Evolutionary conservation across 2,113 vertebrate species (phyloP).

Genomic region (Poecile atricapillus): DNA sequence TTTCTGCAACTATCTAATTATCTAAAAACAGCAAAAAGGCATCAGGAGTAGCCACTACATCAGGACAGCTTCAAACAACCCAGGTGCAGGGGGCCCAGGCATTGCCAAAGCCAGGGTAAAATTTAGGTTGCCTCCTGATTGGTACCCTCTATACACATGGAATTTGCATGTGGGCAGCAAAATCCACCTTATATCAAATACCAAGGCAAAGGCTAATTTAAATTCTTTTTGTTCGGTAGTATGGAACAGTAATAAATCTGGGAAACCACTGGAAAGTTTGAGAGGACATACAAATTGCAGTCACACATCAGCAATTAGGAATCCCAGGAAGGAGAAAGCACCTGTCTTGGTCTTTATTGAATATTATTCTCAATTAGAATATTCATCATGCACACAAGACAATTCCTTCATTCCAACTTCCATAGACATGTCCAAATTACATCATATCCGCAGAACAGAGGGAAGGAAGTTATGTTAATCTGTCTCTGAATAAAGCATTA

Average conservation of each 20-base stretch:
- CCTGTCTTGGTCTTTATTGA: constrained; percentile 52
- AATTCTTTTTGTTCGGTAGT: constrained; percentile 12
- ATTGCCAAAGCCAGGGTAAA: neutral
- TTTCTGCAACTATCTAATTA: neutral
- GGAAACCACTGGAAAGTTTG: constrained; percentile 45
- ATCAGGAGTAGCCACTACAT: neutral
- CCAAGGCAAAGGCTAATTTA: constrained; percentile 16
- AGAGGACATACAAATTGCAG: constrained; percentile 45
- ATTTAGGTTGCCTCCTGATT: neutral
- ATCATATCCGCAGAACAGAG: constrained; percentile 42
- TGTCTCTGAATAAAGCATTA: constrained; percentile 32
- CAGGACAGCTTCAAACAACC: fast-evolving
- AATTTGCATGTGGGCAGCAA: neutral
- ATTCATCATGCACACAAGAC: constrained; percentile 51
- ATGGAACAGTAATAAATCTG: constrained; percentile 50
- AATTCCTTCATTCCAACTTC: constrained; percentile 46
- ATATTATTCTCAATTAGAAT: constrained; percentile 60
- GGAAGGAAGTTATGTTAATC: constrained; percentile 57
- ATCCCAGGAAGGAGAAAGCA: constrained; percentile 55
- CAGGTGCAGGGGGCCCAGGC: neutral
- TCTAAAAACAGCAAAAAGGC: neutral
- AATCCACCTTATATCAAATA: neutral
- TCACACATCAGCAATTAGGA: constrained; percentile 62
- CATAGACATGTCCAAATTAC: constrained; percentile 19
- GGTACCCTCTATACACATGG: neutral